Conservation (phyloP, 2,797 vertebrate species). For the Chanos chanos region DNA sequence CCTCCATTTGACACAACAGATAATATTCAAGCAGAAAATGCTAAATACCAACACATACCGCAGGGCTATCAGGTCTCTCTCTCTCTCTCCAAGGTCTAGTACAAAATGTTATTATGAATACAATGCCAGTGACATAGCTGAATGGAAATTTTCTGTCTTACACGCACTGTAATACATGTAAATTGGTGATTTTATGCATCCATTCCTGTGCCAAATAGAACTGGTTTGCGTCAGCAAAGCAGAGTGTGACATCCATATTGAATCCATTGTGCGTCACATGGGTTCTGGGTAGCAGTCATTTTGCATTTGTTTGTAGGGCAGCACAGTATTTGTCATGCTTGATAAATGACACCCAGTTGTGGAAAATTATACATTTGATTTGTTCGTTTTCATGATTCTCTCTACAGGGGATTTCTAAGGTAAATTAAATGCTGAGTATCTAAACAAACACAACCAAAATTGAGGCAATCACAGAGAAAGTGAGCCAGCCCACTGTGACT, state of each 20-base stretch:
- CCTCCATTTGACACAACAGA: conserved; percentile 4
- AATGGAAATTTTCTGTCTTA: conserved; percentile 34
- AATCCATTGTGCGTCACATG: conserved; percentile 36
- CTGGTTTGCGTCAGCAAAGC: conserved; percentile 38
- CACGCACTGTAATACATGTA: conserved; percentile 44
- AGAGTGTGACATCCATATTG: conserved; percentile 40
- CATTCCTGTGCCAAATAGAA: conserved; percentile 25
- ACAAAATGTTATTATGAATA: conserved; percentile 25
- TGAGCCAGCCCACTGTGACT: neutral
- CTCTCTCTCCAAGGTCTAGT: conserved; percentile 7
- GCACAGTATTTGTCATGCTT: conserved; percentile 18
- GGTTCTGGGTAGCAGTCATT: neutral
- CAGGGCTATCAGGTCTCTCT: neutral
- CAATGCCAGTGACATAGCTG: conserved; percentile 13
- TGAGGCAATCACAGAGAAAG: neutral
- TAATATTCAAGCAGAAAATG: neutral
- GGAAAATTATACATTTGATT: conserved; percentile 8
- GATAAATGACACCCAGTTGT: conserved; percentile 21
- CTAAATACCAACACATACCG: conserved; percentile 13
- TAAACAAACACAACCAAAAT: neutral
- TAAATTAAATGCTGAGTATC: neutral
- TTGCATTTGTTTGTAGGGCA: conserved; percentile 15
- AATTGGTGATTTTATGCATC: conserved; percentile 47
- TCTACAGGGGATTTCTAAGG: neutral
- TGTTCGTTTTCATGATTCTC: neutral